Percentiles rank a stretch among this genome's conserved stretches.
Conservation (phyloP, 2,797 vertebrate genomes). For the Arrhamphus sclerolepis region DNA sequence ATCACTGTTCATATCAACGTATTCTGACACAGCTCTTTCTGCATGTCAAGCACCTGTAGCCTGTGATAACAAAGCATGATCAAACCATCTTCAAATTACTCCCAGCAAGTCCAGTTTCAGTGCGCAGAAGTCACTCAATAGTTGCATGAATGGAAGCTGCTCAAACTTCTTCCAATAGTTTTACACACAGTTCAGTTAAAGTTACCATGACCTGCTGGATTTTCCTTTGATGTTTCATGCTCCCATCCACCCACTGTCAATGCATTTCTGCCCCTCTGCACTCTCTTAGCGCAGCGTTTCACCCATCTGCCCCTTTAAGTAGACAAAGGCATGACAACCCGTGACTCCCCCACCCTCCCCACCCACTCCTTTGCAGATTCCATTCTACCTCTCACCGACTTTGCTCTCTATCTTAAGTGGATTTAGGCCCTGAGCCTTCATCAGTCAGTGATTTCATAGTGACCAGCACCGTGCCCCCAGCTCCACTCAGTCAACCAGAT, state of each 20-base stretch:
- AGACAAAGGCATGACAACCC: conserved; percentile 45
- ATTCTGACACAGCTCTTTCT: too few relatives aligned
- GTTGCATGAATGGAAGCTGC: too few relatives aligned
- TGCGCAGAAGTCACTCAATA: too few relatives aligned
- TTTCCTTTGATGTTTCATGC: conserved; percentile 1
- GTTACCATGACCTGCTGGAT: background rate
- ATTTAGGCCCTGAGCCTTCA: conserved; percentile 54
- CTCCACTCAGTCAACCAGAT: conserved; percentile 72
- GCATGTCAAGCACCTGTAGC: too few relatives aligned
- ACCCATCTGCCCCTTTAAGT: conserved; percentile 62
- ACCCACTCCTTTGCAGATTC: background rate
- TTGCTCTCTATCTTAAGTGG: conserved; percentile 36
- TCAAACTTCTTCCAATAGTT: conserved; percentile 19
- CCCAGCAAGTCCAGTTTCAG: too few relatives aligned
- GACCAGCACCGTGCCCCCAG: conserved; percentile 52
- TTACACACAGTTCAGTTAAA: conserved; percentile 9
- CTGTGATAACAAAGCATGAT: too few relatives aligned
- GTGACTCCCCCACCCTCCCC: conserved; percentile 9
- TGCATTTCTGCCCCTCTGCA: conserved; percentile 42
- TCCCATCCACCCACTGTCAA: conserved; percentile 10
- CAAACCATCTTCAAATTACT: too few relatives aligned
- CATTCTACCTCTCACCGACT: conserved; percentile 8
- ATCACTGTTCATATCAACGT: too few relatives aligned
- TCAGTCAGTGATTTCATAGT: conserved; percentile 54
- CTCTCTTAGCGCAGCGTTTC: conserved; percentile 23